phyloP scores from a whole-genome alignment of 2,797 vertebrate species.

The Ambastaia sidthimunki region DNA sequence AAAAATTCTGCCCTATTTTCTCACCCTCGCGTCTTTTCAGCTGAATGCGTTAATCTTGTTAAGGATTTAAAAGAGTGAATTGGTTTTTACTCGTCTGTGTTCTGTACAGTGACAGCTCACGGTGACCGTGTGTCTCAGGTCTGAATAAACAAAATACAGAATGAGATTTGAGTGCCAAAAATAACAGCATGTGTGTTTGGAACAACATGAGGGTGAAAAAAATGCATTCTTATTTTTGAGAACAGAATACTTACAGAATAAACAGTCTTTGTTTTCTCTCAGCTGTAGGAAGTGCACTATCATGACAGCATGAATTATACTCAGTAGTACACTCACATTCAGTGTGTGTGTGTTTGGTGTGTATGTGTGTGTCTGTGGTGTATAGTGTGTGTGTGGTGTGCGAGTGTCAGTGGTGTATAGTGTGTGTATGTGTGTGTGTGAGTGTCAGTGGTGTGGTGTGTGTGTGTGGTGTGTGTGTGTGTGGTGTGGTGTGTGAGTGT shows the following conservation, averaged over 20 bases:
- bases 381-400: not conserved
- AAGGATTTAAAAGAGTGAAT: not conserved
- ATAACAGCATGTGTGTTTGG: not conserved
- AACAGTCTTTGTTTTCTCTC: not conserved
- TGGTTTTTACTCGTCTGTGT: not conserved
- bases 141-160: too few relatives aligned
- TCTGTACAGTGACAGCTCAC: not conserved
- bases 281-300: constrained; percentile 34
- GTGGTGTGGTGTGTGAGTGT: not conserved
- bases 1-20: not conserved
- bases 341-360: not conserved
- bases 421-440: not conserved
- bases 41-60: not conserved
- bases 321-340: constrained; percentile 22
- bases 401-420: not conserved
- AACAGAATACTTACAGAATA: too few relatives aligned
- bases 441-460: not conserved
- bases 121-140: not conserved
- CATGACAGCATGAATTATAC: constrained; percentile 25
- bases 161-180: not conserved
- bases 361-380: not conserved
- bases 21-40: not conserved
- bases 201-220: not conserved
- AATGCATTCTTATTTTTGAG: too few relatives aligned
- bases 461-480: not conserved